Evolutionary conservation across 2,113 vertebrate genomes (phyloP), one percentile per base, ranked within the genome.

Genomic region (Tychaedon coryphoeus): DNA sequence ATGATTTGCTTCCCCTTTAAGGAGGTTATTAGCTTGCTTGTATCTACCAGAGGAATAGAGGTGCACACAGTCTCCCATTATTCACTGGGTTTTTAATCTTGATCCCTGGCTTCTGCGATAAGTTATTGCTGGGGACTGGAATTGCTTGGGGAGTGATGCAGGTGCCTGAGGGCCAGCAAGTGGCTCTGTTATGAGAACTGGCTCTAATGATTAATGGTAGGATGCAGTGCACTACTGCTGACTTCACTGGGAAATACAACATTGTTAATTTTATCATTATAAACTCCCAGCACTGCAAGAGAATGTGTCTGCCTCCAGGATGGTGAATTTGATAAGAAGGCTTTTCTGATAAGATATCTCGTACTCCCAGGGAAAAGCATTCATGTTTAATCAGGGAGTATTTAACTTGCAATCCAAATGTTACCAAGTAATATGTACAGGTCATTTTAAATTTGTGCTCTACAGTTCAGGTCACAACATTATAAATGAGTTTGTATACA

Each of bases 241-340:
- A 97, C 94, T 97, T 97, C 94, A 97, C 75, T 96, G 96, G 93
- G 96, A 97, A 96, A 97, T 96, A 96, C 96, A 96, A 96, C 95
- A 78, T 94, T 96, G 95, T 97, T 98, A 97, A 98, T 97, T 98
- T 97, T 97, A 97, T 98, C 95, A 96, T 97, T 97, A 96, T 95
- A 97, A 97, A 97, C 95, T 97, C 91, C 91, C 90, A 91, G 95
- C 88, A 89, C 95, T 85, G 92, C 82, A 70, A 88, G 93, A 95
- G 96, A 96, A 95, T 94, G 87, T 92, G 90, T 93, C 92, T 94
- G 96, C 96, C 94, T 95, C 89, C 93, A 94, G 95, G 95, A 97
- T 97, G 91, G 91, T 80, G 85, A 96, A 93, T 97, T 96, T 96
- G 93, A 96, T 97, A 97, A 97, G 97, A 79, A 90, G 70, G 79